These are phyloP conservation scores for Phaedon cochleariae DNA, from an alignment of 2,888 invertebrate species.

Conservation along the genomic window DNA sequence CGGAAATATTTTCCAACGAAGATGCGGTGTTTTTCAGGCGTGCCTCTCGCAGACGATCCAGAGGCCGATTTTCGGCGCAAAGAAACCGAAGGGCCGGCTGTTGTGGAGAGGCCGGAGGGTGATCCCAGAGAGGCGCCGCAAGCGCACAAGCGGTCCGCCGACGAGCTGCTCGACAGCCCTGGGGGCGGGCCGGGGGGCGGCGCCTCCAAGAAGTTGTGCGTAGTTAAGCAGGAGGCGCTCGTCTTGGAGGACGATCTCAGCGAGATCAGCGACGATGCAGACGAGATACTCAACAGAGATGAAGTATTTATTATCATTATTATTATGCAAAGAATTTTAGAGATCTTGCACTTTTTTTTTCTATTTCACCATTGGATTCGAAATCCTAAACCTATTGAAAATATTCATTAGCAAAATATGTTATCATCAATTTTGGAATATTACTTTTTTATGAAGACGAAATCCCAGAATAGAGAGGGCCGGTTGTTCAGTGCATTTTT, in stretches of 20 bases:
- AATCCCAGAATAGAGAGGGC: no score
- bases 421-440: no score
- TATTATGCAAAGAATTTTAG: conserved; percentile 9
- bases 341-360: not conserved
- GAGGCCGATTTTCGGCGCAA: conserved; percentile 13
- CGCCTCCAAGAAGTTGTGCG: conserved; percentile 61
- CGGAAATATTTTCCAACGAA: no score
- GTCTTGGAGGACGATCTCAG: conserved; percentile 77
- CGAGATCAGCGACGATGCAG: conserved; percentile 89
- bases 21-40: no score
- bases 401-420: no score
- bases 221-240: conserved; percentile 39
- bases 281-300: conserved; percentile 84
- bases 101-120: no score
- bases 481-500: no score
- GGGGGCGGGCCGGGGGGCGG: conserved; percentile 45
- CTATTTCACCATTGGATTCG: no score
- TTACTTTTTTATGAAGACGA: no score
- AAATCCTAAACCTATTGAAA: no score
- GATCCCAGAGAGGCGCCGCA: not conserved
- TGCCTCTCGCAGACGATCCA: not conserved
- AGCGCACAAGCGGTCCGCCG: conserved; percentile 21
- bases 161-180: conserved; percentile 46
- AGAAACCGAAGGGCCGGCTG: conserved; percentile 4
- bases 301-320: conserved; percentile 62